Conservation (phyloP, 2,888 invertebrate genomes). For the Tribolium freemani region DNA sequence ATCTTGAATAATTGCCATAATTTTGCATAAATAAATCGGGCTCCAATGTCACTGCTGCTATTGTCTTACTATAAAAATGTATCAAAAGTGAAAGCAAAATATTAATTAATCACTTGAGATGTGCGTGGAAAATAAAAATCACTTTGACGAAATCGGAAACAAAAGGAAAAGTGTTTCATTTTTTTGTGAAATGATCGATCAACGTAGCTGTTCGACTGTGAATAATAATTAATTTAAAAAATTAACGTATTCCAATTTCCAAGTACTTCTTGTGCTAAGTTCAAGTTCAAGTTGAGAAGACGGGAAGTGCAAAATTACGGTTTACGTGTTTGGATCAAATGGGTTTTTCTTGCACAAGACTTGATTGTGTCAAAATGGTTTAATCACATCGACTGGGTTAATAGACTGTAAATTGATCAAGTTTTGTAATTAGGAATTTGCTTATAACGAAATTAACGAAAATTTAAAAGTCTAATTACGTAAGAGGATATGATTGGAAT, state of each 20-base stretch:
- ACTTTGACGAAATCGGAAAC: background rate
- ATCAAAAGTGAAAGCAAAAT: background rate
- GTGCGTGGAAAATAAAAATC: background rate
- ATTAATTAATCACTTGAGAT: background rate
- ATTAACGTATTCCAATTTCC: background rate
- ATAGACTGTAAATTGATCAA: background rate
- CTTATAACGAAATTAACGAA: background rate
- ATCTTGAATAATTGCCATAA: background rate
- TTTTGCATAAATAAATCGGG: background rate
- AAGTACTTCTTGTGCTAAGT: background rate
- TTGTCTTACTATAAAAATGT: background rate
- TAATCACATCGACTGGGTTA: background rate
- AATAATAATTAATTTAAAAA: constrained; percentile 1
- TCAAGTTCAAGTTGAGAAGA: background rate
- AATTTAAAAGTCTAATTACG: background rate
- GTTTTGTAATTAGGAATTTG: background rate
- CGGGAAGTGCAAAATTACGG: background rate
- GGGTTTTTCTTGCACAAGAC: background rate
- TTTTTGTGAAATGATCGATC: background rate
- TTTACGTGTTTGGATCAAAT: background rate
- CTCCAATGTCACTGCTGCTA: background rate
- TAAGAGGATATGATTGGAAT: background rate
- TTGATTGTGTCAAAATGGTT: background rate
- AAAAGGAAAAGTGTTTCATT: background rate
- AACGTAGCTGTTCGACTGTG: background rate